Evolutionary conservation across 1,140 invertebrate species (phyloP), one percentile per base, ranked within the genome.

Genomic region (Lordiphosa mommai): DNA sequence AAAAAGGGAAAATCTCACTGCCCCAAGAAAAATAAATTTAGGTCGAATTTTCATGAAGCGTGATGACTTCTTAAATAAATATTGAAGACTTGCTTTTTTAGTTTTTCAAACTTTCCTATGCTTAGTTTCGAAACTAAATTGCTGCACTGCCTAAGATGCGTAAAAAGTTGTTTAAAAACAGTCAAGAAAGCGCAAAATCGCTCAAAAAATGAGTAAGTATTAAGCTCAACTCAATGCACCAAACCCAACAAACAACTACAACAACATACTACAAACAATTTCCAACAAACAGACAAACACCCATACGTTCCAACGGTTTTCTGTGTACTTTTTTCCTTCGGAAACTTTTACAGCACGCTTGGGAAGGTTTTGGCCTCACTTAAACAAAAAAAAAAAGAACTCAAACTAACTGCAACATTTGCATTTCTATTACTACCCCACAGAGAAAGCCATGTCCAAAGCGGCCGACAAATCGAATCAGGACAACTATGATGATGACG

Each of bases 391-490:
- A 40, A 48, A 4, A 5, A 13, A 44, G 13, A 50, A 38, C 20
- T 13, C 8, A 4, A 56, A 56, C 73, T 65, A 72, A 67, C 60
- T 41, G 6, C 9, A 48, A 48, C 10, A 34, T 55, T 59, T 38
- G 4, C 47, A 16, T 29, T 61, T 55, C 47, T 70, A 51, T 61
- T 65, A 53, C 48, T 71, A 64, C 64, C 72, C 57, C 56, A 70
- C 90, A 96, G 94, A 93, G 67, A 93, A 94, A 92, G 94, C 94
- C 76, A 90, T 95, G 87, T 92, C 86, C 2, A 87, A 86, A 56
- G 48, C 58, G 91, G 56, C 66, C 40, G 72, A 74, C 91, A 93
- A 51, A 93, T 94, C 68, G 23, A 63, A 49, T 44, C 68, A 70
- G 46, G 61, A 55, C 46, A 64, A 61, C 53, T 55, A 84, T 2